Base-by-base conservation (phyloP, 2,113 vertebrate genomes). In the Archilochus colubris region DNA sequence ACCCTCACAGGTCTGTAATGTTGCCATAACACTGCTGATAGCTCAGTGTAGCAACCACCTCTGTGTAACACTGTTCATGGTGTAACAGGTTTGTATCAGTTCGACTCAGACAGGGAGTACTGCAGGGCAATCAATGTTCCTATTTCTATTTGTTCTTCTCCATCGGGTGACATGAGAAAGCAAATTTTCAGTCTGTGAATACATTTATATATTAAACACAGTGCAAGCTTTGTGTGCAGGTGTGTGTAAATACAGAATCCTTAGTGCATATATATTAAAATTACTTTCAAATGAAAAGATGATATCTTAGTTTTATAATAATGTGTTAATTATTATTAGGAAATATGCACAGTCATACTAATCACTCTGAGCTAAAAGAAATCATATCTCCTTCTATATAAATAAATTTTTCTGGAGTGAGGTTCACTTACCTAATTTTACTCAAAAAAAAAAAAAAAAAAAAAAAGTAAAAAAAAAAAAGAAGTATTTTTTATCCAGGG, bases 401-500 rank as follows among this genome's bases (percentile, higher is more conserved):
- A 74, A 57, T 36, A 24, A 0, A 19, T 9, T 24, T 82, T 28
- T 66, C 30, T 72, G 57, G 10, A 54, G 30, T 18, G 15, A 72
- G 28, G 10, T 30, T 81, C 31, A 51, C 14, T 46, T 28, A 54
- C 7, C 22, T 44, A 4, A 20, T 79, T 61, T 62, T 63, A 48
- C n/a, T 67, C 48, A 40, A 40, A 40, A 40, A 10, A n/a, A n/a
- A n/a, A 48, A 57, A 70, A 33, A 62, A n/a, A n/a, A n/a, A n/a
- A n/a, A n/a, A n/a, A n/a, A n/a, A n/a, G n/a, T n/a, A n/a, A n/a
- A n/a, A n/a, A n/a, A n/a, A n/a, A n/a, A n/a, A n/a, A n/a, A n/a
- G n/a, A 21, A 0, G 0, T 6, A 8, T 14, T 6, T 8, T 21
- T 84, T 63, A 40, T 55, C 7, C 18, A 9, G 10, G 23, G 3